Conservation (phyloP, 2,797 vertebrate genomes). For the Salmo trutta region DNA sequence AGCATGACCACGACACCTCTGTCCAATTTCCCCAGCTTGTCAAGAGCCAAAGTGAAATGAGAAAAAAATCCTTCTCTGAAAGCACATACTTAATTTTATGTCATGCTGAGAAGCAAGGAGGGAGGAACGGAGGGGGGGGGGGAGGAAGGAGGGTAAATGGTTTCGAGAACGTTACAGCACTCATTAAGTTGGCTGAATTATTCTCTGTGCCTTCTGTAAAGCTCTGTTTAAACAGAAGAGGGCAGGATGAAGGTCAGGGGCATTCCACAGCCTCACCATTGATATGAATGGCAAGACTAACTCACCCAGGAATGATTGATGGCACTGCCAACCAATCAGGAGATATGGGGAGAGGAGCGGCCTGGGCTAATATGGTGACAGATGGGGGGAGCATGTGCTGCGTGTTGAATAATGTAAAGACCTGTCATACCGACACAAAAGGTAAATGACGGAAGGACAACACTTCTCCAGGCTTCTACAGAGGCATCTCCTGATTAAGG, state of each 20-base stretch:
- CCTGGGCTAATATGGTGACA: conserved; percentile 41
- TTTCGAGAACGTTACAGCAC: conserved; percentile 44
- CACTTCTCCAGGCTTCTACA: conserved; percentile 41
- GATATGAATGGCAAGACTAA: conserved; percentile 33
- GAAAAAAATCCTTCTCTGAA: conserved; percentile 35
- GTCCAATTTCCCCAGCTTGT: conserved; percentile 48
- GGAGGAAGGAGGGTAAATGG: conserved; percentile 47
- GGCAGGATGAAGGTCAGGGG: conserved; percentile 50
- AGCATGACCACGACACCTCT: conserved; percentile 50
- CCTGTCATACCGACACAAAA: conserved; percentile 42
- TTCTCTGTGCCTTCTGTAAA: conserved; percentile 1
- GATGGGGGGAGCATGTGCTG: conserved; percentile 48
- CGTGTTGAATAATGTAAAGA: conserved; percentile 58
- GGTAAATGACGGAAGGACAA: conserved; percentile 51
- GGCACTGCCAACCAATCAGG: conserved; percentile 49
- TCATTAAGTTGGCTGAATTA: conserved; percentile 48
- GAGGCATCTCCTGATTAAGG: conserved; percentile 12
- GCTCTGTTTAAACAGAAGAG: conserved; percentile 24
- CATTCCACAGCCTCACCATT: conserved; percentile 19
- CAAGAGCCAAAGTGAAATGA: conserved; percentile 16
- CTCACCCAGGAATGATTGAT: conserved; percentile 48
- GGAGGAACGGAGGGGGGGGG: conserved; percentile 29
- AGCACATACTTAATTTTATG: conserved; percentile 51
- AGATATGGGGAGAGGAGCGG: conserved; percentile 10
- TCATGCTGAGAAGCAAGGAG: conserved; percentile 34